Conservation (phyloP, 2,113 vertebrate species). For the Chinchilla lanigera region DNA sequence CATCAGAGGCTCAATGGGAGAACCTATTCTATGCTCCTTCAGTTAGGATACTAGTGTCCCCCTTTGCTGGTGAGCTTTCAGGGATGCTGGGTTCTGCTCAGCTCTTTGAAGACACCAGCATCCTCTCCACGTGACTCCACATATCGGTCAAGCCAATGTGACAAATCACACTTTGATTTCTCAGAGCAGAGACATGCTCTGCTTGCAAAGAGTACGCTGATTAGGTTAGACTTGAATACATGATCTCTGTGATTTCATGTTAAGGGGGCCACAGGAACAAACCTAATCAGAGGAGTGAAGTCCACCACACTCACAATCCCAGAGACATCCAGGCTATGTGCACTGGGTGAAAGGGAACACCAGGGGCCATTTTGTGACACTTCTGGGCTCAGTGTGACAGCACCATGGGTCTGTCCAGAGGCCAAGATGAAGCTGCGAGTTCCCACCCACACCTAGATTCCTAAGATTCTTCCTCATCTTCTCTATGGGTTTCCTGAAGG, state of each 20-base stretch:
- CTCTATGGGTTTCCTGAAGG: neutral
- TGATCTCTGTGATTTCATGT: neutral
- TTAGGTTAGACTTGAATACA: neutral
- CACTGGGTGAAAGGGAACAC: neutral
- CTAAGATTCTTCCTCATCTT: neutral
- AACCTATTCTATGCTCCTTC: neutral
- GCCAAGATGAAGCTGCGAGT: neutral
- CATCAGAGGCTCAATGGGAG: neutral
- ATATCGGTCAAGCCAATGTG: neutral
- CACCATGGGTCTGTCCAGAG: fast-evolving
- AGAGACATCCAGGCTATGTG: fast-evolving
- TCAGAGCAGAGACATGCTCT: no score
- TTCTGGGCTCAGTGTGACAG: neutral
- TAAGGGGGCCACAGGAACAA: neutral
- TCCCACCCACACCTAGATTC: no score
- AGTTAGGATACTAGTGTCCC: fast-evolving
- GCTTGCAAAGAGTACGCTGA: neutral
- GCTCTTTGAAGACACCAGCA: neutral
- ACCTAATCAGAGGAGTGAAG: neutral
- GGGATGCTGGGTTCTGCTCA: no score
- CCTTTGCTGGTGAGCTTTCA: neutral
- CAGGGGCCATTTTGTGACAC: neutral
- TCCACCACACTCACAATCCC: neutral
- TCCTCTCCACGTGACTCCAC: neutral
- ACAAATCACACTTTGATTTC: neutral